These are phyloP conservation scores for Gallinago media DNA, from an alignment of 2,113 vertebrate genomes.

Conservation along the genomic window DNA sequence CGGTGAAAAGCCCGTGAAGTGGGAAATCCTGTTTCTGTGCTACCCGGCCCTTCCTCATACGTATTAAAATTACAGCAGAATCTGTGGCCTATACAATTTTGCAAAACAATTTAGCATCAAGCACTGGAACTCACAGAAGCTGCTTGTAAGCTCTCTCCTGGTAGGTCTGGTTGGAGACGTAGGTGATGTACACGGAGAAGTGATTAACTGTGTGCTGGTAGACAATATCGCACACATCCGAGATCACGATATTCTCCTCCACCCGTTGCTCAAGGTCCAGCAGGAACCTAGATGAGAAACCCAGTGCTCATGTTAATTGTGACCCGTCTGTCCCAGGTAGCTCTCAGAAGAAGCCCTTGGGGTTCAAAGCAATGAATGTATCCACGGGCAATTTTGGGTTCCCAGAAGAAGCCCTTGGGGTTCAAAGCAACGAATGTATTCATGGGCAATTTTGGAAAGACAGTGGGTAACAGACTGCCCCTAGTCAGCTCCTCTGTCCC, in stretches of 20 bases:
- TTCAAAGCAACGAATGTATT: background rate
- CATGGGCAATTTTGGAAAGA: background rate
- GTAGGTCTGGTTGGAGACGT: constrained; percentile 96
- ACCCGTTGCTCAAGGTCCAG: constrained; percentile 93
- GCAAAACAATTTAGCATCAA: background rate
- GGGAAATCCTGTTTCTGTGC: background rate
- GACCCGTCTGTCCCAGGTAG: background rate
- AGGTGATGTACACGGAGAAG: constrained; percentile 92
- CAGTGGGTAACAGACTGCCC: background rate
- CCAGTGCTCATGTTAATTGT: background rate
- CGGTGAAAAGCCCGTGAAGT: background rate
- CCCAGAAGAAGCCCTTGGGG: background rate
- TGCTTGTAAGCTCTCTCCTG: constrained; percentile 94
- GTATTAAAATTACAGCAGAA: background rate
- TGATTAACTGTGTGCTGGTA: constrained; percentile 82
- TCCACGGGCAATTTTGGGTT: background rate
- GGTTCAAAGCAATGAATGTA: background rate
- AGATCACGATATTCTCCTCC: constrained; percentile 91
- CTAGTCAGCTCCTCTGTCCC: background rate
- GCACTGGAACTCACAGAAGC: constrained; percentile 85
- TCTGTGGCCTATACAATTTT: background rate
- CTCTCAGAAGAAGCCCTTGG: background rate
- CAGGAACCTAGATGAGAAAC: constrained; percentile 84
- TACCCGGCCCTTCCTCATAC: background rate
- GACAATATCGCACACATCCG: constrained; percentile 95